Conservation (phyloP, 2,113 vertebrate genomes). For the Peucedramus taeniatus region DNA sequence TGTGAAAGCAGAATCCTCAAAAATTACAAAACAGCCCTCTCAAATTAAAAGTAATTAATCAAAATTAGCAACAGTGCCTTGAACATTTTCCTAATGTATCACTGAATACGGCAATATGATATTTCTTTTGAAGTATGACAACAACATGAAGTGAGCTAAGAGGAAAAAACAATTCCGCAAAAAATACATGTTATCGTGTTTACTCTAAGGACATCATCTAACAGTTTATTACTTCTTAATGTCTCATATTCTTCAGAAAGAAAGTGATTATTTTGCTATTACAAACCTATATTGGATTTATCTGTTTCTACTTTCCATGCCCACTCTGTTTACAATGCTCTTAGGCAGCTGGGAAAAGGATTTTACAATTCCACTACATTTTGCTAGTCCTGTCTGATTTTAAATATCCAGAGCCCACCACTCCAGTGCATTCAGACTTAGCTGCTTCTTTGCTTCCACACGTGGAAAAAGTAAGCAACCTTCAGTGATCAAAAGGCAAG, state of each 20-base stretch:
- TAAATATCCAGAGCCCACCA: background rate
- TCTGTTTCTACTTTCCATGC: background rate
- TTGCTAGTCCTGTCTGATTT: background rate
- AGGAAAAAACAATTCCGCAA: background rate
- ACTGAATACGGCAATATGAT: background rate
- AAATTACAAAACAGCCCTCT: background rate
- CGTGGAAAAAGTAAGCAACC: background rate
- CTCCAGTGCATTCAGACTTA: background rate
- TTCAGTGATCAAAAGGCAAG: background rate
- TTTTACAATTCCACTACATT: background rate
- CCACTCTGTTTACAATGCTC: background rate
- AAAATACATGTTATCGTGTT: background rate
- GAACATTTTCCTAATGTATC: background rate
- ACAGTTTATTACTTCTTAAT: slow-evolving; percentile 41
- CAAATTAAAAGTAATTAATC: background rate
- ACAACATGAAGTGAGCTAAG: background rate
- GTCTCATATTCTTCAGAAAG: slow-evolving; percentile 9
- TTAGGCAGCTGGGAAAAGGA: background rate
- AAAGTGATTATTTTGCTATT: slow-evolving; percentile 34
- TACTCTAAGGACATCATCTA: background rate
- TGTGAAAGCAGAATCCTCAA: background rate
- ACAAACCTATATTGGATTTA: slow-evolving; percentile 20
- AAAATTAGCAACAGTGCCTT: background rate
- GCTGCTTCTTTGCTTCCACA: background rate
- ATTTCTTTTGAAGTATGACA: background rate